phyloP scores from a whole-genome alignment of 2,888 invertebrate species.

The Leptarthrus brevirostris region DNA sequence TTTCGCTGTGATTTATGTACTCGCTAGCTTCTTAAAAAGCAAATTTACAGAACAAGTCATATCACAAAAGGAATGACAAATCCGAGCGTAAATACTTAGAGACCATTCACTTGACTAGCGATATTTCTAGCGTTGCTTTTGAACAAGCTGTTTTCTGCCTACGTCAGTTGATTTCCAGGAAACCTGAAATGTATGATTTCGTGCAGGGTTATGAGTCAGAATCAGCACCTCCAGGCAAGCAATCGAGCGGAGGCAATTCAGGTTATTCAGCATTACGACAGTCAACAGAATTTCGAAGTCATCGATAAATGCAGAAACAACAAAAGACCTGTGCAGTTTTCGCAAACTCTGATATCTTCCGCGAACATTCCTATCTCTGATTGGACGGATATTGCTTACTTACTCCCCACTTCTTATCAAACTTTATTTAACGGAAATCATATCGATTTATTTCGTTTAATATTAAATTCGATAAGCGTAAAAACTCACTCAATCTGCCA shows the following conservation, averaged over 20 bases:
- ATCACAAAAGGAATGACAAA: slow-evolving; percentile 14
- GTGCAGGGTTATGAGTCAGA: slow-evolving; percentile 16
- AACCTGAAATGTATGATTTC: slow-evolving; percentile 14
- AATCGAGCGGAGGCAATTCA: background rate
- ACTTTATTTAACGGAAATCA: no score
- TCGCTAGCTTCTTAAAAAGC: no score
- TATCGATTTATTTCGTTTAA: background rate
- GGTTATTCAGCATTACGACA: slow-evolving; percentile 33
- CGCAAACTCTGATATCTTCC: slow-evolving; percentile 15
- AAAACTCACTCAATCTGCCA: slow-evolving; percentile 92
- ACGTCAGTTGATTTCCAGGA: slow-evolving; percentile 35
- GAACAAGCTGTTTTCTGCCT: slow-evolving; percentile 6
- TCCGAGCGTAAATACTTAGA: slow-evolving; percentile 19
- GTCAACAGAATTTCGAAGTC: slow-evolving; percentile 35
- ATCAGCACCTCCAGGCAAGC: background rate
- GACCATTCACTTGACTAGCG: slow-evolving; percentile 25
- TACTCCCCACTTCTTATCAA: no score
- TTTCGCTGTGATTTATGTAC: no score
- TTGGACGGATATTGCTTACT: no score
- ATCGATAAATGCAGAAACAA: slow-evolving; percentile 32
- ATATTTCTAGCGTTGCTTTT: background rate
- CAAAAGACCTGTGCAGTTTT: slow-evolving; percentile 2
- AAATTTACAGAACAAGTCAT: background rate
- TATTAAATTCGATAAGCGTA: background rate
- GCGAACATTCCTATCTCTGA: slow-evolving; percentile 4